phyloP scores from a whole-genome alignment of 2,888 invertebrate species.

The Schizaphis graminum region DNA sequence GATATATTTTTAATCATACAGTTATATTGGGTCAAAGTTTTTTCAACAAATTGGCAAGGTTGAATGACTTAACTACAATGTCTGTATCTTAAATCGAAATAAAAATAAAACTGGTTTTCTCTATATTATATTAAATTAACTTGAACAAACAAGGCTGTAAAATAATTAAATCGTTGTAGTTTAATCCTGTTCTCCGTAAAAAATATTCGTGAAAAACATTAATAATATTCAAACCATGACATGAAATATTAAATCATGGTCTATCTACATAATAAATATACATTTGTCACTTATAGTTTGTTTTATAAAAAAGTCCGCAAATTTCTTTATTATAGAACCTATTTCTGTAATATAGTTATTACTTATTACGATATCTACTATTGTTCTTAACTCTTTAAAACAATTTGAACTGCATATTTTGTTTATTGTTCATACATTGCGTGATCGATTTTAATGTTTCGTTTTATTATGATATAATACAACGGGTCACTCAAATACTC shows the following conservation, averaged over 20 bases:
- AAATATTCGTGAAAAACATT: slow-evolving; percentile 33
- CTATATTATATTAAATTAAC: background rate
- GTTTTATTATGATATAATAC: background rate
- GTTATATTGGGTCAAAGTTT: slow-evolving; percentile 43
- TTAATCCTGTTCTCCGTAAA: background rate
- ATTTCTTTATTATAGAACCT: background rate
- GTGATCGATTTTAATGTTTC: background rate
- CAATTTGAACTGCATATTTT: background rate
- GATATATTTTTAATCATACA: background rate
- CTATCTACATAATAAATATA: background rate
- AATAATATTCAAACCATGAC: background rate
- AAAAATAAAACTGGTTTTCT: slow-evolving; percentile 42
- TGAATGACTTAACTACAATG: slow-evolving; percentile 26
- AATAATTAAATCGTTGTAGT: background rate
- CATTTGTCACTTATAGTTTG: background rate
- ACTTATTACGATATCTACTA: background rate
- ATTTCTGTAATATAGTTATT: background rate
- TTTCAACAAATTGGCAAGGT: slow-evolving; percentile 12
- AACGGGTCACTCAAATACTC: background rate
- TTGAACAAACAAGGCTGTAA: background rate
- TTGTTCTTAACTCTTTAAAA: background rate
- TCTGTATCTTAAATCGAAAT: background rate
- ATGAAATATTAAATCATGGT: background rate
- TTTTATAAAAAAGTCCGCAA: background rate
- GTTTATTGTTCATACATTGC: background rate